Base-by-base conservation (phyloP, 2,888 invertebrate species). In the Drosophila colorata region DNA sequence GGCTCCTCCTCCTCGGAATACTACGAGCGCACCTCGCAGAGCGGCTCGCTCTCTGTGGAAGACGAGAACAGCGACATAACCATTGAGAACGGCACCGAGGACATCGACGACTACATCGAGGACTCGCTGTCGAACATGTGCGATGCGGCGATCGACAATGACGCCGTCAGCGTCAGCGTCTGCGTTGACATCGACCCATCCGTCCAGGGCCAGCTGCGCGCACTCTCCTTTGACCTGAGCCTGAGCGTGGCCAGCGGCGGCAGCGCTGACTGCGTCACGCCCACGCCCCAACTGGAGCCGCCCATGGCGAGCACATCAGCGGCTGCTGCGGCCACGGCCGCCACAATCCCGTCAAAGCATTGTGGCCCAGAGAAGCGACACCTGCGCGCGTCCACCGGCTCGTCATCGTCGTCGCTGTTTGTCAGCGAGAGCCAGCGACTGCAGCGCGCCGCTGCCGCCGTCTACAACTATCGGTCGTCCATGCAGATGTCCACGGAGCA, bases 31-130 rank as follows among this genome's bases (percentile, higher is more conserved):
- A 82, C 75, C 55, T 89, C 90, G 37, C 89, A 87, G 14, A 90
- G 90, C 78, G 91, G 90, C 55, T 92, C 92, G 13, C 72, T 92
- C 8, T 92, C 92, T 5, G 90, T 92, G 18, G 92, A 92, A 63
- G 92, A 92, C 69, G 92, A 92, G 74, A 92, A 92, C 46, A 92
- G 92, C 80, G 92, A 92, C 66, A 90, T 91, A 58, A 90, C 90
- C 13, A 82, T 90, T 46, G 92, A 91, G 59, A 91, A 91, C 65
- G 90, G 90, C 52, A 88, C 85, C 56, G 90, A 90, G 69, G 90
- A 90, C 25, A 90, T 87, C 23, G 91, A 90, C 28, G 91, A 91
- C 52, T 91, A 90, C 67, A 91, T 90, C 46, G 92, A 91, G 59
- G 92, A 91, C 25, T 88, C 87, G 43, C 75, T 88, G 16, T 90